Evolutionary conservation across 2,113 vertebrate genomes (phyloP).

Genomic region (Galbula dea): DNA sequence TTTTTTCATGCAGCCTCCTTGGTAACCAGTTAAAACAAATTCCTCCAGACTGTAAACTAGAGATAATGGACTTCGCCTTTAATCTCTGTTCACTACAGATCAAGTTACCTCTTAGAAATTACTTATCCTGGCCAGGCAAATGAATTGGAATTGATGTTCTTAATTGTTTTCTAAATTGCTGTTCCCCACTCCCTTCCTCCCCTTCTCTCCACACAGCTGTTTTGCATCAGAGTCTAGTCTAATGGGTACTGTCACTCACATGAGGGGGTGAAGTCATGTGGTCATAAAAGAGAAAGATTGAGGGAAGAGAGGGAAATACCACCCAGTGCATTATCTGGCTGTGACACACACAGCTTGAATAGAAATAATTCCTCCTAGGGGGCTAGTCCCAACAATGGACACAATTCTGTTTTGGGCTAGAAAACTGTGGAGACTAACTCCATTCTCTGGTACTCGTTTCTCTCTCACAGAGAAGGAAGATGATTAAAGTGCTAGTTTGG

Average conservation of each 20-base stretch:
- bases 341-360: constrained; percentile 71
- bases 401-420: constrained; percentile 33
- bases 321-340: constrained; percentile 70
- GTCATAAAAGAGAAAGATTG: constrained; percentile 71
- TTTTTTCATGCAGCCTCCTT: constrained; percentile 5
- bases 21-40: constrained; percentile 56
- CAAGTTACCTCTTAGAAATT: constrained; percentile 76
- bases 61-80: constrained; percentile 67
- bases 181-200: constrained; percentile 67
- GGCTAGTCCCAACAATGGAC: constrained; percentile 58
- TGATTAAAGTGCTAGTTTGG: constrained; percentile 20
- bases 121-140: constrained; percentile 74
- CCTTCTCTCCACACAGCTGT: constrained; percentile 70
- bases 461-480: constrained; percentile 21
- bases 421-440: constrained; percentile 28
- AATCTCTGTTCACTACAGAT: constrained; percentile 59
- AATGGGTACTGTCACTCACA: constrained; percentile 78
- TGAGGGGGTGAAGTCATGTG: constrained; percentile 77
- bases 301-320: constrained; percentile 68
- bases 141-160: constrained; percentile 80
- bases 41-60: constrained; percentile 56
- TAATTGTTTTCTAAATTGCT: constrained; percentile 86
- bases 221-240: constrained; percentile 75
- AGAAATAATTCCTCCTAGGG: constrained; percentile 67
- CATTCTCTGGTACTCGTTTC: neutral